Percentiles rank a stretch among this genome's conserved stretches.
phyloP scores from a whole-genome alignment of 2,888 invertebrate species.

The Vesta saturnalis region DNA sequence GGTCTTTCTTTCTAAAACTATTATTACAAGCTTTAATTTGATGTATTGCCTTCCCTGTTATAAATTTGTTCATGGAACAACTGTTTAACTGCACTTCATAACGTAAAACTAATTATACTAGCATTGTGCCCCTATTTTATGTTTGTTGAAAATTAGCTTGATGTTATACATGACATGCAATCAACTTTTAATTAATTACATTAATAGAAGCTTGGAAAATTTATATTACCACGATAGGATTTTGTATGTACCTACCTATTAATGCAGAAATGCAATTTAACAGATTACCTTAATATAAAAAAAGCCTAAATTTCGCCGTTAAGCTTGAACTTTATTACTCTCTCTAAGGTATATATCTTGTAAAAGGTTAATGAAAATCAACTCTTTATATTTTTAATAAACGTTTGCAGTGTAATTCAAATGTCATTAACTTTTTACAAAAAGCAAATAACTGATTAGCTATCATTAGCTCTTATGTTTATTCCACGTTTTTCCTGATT shows the following conservation, averaged over 20 bases:
- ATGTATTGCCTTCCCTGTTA: neutral
- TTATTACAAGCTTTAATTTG: neutral
- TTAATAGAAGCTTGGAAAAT: constrained; percentile 7
- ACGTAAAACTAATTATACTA: constrained; percentile 7
- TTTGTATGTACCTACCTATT: neutral
- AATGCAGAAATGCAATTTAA: neutral
- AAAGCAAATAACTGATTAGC: too few species aligned
- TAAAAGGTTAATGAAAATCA: constrained; percentile 1
- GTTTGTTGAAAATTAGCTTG: constrained; percentile 8
- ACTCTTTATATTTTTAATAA: neutral
- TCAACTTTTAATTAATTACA: constrained; percentile 13
- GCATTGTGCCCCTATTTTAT: neutral
- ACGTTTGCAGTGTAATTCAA: neutral
- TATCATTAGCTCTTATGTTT: too few species aligned
- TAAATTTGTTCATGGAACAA: neutral
- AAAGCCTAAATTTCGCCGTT: neutral
- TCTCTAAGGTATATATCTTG: neutral
- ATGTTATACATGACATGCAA: constrained; percentile 8
- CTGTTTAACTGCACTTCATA: constrained; percentile 8
- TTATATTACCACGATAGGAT: constrained; percentile 5
- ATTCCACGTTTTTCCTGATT: too few species aligned
- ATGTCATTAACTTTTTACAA: too few species aligned
- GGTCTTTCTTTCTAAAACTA: neutral
- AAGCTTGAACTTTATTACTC: constrained; percentile 1
- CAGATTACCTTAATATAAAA: neutral